Base-by-base conservation (phyloP, 2,888 invertebrate species). In the Hyles lineata region DNA sequence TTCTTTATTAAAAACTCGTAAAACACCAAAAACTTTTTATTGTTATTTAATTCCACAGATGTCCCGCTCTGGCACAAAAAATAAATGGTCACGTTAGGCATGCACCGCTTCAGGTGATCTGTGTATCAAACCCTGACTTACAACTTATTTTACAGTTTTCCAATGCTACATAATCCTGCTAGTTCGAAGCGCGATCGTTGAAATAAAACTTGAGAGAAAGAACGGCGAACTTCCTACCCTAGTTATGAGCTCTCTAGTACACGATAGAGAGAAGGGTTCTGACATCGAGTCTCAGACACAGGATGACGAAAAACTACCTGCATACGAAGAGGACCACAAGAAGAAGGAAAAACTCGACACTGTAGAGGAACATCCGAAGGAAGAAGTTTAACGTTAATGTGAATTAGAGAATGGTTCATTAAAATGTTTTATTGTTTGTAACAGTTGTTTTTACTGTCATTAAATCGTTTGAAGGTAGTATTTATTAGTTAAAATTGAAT, bases 131-230 rank as follows among this genome's bases (percentile, higher is more conserved):
- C 43, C 15, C 43, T 43, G 2, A 43, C 43, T 43, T 43, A 43
- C 15, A 43, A 43, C 15, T 70, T 59, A n/a, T 72, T 72, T 83
- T 87, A 0, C 85, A 92, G 92, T 88, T 32, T 89, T 87, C 76
- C 90, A 91, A 80, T 59, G 85, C 73, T 92, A 91, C 82, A 75
- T 89, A 0, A 78, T 92, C 2, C 52, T 92, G 19, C 75, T 92
- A 52, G 87, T 91, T 0, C 80, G 91, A 75, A 92, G 91, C 73
- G 82, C 82, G 0, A 89, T 91, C 73, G 89, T 91, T 0, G 87
- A 90, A 75, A 82, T 92, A 5, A 87, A 84, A 74, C 74, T 78
- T 19, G 77, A 72, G 32, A 74, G 75, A 61, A 78, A 85, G 76
- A 78, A 80, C n/a, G 63, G 77, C 6, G 76, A 81, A 43, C 72